A percentile compares a stretch with the other conserved stretches of the same genome.
These are phyloP conservation scores for Prionailurus viverrinus DNA, from an alignment of 2,113 vertebrate species.

Conservation along the genomic window DNA sequence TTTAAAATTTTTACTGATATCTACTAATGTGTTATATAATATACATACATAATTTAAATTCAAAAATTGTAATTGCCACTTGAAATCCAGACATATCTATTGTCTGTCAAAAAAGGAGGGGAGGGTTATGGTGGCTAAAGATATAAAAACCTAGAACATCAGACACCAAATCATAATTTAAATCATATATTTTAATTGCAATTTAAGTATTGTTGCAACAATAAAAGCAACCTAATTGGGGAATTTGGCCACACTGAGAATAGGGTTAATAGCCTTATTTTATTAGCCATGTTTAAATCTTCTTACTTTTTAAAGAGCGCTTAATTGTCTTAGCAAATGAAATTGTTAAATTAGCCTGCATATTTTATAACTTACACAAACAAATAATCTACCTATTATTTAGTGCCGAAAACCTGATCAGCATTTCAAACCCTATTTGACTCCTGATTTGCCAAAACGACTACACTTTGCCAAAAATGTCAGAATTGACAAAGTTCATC, in stretches of 20 bases:
- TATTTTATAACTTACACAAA: not conserved
- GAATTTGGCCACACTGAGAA: not conserved
- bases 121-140: not conserved
- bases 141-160: not conserved
- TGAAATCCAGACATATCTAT: not conserved
- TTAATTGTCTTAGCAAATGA: not conserved
- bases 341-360: not conserved
- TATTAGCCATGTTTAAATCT: not conserved
- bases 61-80: not conserved
- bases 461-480: constrained; percentile 95
- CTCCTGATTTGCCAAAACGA: constrained; percentile 94
- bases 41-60: not conserved
- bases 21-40: not conserved
- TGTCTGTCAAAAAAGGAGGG: not conserved
- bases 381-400: constrained; percentile 57
- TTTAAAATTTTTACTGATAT: not conserved
- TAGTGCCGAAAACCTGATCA: constrained; percentile 93
- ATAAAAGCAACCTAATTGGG: not conserved
- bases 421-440: constrained; percentile 95
- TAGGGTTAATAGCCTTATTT: not conserved
- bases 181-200: not conserved
- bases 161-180: not conserved
- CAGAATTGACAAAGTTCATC: constrained; percentile 95
- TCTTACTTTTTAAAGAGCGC: not conserved
- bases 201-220: not conserved